Evolutionary conservation across 2,888 invertebrate species (phyloP), one percentile per base, ranked within the genome.

Genomic region (Caenorhabditis parvicauda): DNA sequence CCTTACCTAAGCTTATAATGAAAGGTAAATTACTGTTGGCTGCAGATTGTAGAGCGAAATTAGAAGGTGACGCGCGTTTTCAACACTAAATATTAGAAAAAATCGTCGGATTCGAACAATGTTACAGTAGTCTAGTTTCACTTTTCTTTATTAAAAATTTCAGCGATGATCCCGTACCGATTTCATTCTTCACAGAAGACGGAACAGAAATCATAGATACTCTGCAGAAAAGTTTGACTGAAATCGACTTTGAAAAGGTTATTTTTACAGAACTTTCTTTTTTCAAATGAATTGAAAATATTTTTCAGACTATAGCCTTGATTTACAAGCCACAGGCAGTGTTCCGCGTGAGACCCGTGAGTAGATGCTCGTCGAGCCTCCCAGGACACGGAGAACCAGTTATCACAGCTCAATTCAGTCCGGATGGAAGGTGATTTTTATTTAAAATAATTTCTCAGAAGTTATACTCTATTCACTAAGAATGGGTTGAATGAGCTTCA

Each of bases 351-450:
- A 60, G 83, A 6, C 84, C 95, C 5, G 91, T 96, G 12, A 94
- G 95, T 17, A 86, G 96, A 82, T 96, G 96, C 82, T 92, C 91
- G 67, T 91, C 92, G 83, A 91, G 92, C 7, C 88, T 96, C 83
- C 90, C 91, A 52, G 98, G 98, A 0, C 94, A 95, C 85, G 91
- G 92, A 17, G 95, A 96, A 84, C 93, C 96, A 22, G 92, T 99
- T 0, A 90, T 98, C 75, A 90, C 91, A 1, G 89, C 91, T 1
- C 88, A 89, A 78, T 99, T 99, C 82, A 94, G 94, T 82, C 95
- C 96, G 0, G 89, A 92, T 82, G 94, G 96, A n/a, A 79, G 83
- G 84, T 84, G 29, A 24, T 38, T 47, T 19, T 9, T 39, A 38
- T 22, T 45, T 45, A 22, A n/a, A 9, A 17, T n/a, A n/a, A 2